phyloP scores from a whole-genome alignment of 2,113 vertebrate genomes.

The Genyomyrus donnyi region DNA sequence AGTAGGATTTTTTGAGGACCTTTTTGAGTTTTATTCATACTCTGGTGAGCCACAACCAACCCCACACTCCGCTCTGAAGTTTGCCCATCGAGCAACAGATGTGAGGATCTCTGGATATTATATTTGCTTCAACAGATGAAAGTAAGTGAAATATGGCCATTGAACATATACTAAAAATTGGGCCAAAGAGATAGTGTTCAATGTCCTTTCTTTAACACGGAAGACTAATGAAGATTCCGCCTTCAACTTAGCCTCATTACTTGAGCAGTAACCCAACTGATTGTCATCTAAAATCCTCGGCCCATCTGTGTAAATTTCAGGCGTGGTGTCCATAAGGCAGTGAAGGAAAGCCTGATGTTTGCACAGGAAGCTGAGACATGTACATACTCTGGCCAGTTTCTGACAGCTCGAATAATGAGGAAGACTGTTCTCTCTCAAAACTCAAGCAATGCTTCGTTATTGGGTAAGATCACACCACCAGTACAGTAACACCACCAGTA shows the following conservation, averaged over 20 bases:
- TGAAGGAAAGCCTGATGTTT: neutral
- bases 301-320: neutral
- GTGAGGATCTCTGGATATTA: conserved; percentile 51
- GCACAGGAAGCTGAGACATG: neutral
- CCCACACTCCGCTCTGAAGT: conserved; percentile 64
- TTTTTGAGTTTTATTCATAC: conserved; percentile 59
- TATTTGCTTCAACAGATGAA: conserved; percentile 53
- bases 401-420: neutral
- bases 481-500: neutral
- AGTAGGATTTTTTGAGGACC: conserved; percentile 53
- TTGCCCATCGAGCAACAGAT: conserved; percentile 50
- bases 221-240: neutral
- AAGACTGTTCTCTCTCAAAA: neutral
- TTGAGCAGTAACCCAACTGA: neutral
- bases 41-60: conserved; percentile 65
- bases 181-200: neutral
- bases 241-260: neutral
- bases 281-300: neutral
- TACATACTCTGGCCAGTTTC: neutral
- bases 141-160: conserved; percentile 30
- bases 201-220: neutral
- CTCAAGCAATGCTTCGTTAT: neutral
- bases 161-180: conserved; percentile 37
- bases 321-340: neutral
- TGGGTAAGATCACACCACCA: neutral